phyloP scores from a whole-genome alignment of 1,140 invertebrate species.

The Pseudomyrmex pallidus region DNA sequence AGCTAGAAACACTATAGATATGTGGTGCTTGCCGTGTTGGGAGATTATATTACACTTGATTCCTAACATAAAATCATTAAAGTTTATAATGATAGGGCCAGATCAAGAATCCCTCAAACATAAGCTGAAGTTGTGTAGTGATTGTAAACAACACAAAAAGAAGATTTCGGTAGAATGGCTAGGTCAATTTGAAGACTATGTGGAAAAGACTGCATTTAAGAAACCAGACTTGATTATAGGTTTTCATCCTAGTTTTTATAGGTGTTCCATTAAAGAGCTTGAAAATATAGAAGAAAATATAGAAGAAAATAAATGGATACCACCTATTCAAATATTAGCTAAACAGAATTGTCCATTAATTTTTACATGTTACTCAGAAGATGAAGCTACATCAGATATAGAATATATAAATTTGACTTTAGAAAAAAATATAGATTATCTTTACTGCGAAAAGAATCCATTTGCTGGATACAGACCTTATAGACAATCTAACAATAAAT shows the following conservation, averaged over 20 bases:
- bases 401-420: conserved; percentile 74
- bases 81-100: conserved; percentile 77
- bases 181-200: conserved; percentile 70
- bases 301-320: conserved; percentile 73
- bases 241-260: conserved; percentile 79
- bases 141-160: conserved; percentile 37
- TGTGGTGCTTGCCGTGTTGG: conserved; percentile 76
- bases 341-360: conserved; percentile 77
- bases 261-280: conserved; percentile 63
- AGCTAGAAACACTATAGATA: conserved; percentile 69
- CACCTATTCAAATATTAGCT: conserved; percentile 69
- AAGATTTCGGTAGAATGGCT: conserved; percentile 64
- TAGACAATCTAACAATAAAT: conserved; percentile 77
- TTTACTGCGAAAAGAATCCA: conserved; percentile 74
- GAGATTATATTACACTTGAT: conserved; percentile 78
- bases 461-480: conserved; percentile 78
- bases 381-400: conserved; percentile 74
- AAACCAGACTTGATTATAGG: conserved; percentile 78
- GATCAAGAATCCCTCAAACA: conserved; percentile 70
- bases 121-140: neutral
- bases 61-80: conserved; percentile 58
- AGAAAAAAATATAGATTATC: conserved; percentile 50
- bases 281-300: conserved; percentile 49
- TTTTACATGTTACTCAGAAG: conserved; percentile 75
- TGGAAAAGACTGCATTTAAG: conserved; percentile 50